Base-by-base conservation (phyloP, 2,797 vertebrate species). In the Corythornis leucogaster region DNA sequence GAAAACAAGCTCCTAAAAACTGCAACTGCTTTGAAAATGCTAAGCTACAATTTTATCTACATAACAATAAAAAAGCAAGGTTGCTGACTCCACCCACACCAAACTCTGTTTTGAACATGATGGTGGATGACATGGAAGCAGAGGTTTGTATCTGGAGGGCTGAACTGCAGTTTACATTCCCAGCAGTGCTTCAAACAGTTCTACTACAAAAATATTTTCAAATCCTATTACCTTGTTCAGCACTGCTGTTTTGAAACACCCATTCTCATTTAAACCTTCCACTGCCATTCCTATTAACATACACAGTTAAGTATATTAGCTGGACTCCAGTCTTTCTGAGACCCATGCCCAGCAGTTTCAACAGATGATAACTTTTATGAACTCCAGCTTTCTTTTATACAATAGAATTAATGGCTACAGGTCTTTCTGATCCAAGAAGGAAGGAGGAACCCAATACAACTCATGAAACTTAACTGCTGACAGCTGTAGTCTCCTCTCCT, bases 401-500 rank as follows among this genome's bases (percentile, higher is more conserved):
- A 40, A 31, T 5, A 76, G 6, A 74, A 77, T 53, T 74, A 70
- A 48, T 15, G 35, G 54, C 25, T 53, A 55, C 20, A 67, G 38
- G 25, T 82, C 21, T 2, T 82, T 69, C 25, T 43, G 33, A 89
- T 61, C 40, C 57, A 62, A 51, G 30, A 43, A 71, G 30, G 38
- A 84, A 64, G 30, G 17, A 89, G 30, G 13, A 89, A 80, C 2
- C 35, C 82, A 85, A 81, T 26, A 55, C 12, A 24, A 24, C 5
- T 54, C n/a, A 18, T 1, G 48, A 43, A 48, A 42, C 8, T 48
- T 9, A 79, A 26, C 13, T 0, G 0, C 38, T 38, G 14, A 43
- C 3, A 54, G 40, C 25, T 71, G 20, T 22, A 4, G 17, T 45
- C 15, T 87, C 43, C 38, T 66, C 71, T 51, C 12, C n/a, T 25